Evolutionary conservation across 2,888 invertebrate genomes (phyloP).

Genomic region (Drosophila mulleri): DNA sequence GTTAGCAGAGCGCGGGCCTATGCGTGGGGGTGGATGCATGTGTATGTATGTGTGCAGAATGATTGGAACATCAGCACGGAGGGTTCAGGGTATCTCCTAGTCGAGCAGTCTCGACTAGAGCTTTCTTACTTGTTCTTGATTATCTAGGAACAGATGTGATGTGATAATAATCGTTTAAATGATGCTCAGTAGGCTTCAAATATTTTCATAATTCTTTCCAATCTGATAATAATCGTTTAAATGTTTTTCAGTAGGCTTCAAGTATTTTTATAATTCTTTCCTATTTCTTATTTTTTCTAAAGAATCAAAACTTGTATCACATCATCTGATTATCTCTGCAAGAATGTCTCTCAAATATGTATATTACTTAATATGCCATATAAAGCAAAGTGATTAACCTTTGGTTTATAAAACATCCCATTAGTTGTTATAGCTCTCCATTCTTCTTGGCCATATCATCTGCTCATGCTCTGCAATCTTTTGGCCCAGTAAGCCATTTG

Average conservation of each 20-base stretch:
- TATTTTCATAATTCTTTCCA: background rate
- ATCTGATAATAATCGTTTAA: background rate
- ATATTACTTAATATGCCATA: no score
- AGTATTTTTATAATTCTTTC: background rate
- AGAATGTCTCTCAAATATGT: background rate
- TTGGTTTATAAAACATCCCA: background rate
- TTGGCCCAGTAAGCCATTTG: constrained; percentile 42
- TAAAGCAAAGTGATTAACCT: background rate
- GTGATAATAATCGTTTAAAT: background rate
- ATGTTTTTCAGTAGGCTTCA: background rate
- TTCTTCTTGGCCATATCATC: background rate
- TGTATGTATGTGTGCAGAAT: no score
- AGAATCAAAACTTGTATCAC: no score
- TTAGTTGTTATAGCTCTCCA: background rate
- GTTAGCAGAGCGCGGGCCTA: no score
- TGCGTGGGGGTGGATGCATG: no score
- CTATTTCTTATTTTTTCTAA: no score
- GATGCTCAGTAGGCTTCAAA: background rate
- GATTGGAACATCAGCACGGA: no score
- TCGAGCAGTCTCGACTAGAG: no score
- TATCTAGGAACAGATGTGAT: background rate
- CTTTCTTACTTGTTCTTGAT: no score
- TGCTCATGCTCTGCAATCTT: constrained; percentile 1
- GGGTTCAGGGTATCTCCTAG: no score
- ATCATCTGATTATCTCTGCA: background rate